phyloP scores from a whole-genome alignment of 2,113 vertebrate genomes.

The Parotia lawesii region DNA sequence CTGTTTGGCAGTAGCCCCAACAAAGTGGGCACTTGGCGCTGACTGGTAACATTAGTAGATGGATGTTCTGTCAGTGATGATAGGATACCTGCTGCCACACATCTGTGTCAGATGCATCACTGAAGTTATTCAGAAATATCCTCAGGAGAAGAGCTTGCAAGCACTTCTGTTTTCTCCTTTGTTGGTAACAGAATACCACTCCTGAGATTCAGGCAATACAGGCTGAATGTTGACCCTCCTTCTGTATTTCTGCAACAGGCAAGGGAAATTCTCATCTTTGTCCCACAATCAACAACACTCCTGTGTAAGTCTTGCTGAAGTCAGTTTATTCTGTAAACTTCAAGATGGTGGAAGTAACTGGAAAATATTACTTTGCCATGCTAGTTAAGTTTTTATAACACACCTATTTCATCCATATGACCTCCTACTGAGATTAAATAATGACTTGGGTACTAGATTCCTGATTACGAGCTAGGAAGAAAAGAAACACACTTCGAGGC shows the following conservation, averaged over 20 bases:
- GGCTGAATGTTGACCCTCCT: background rate
- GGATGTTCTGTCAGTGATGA: background rate
- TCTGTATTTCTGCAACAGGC: background rate
- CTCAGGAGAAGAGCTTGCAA: background rate
- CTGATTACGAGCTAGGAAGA: background rate
- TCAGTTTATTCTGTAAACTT: background rate
- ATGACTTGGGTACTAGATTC: background rate
- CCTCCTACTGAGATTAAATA: background rate
- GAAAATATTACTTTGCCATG: background rate
- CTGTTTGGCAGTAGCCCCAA: background rate
- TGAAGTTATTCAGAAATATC: background rate
- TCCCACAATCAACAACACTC: background rate
- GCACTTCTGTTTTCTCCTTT: background rate
- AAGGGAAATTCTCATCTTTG: background rate
- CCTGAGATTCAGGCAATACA: background rate
- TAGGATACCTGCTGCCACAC: background rate
- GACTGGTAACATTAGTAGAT: background rate
- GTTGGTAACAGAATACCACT: background rate
- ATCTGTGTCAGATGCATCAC: background rate
- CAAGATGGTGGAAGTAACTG: background rate
- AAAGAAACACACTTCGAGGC: background rate
- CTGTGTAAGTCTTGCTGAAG: background rate
- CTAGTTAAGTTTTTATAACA: background rate
- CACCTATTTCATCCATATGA: background rate
- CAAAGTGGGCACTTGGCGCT: background rate